These are phyloP conservation scores for Thryonomys swinderianus DNA, from an alignment of 2,113 vertebrate genomes.

Conservation along the genomic window DNA sequence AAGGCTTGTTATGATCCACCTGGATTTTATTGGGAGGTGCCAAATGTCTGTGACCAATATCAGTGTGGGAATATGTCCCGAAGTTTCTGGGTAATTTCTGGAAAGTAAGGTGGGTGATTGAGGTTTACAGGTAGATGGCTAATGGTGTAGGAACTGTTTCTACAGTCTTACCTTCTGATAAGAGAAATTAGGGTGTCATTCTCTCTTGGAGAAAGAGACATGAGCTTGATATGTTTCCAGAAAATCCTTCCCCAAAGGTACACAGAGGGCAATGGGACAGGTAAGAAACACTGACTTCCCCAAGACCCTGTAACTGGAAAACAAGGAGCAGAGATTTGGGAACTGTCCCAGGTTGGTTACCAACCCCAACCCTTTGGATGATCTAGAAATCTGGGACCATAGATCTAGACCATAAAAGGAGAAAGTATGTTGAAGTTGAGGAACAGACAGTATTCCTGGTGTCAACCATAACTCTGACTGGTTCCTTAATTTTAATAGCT, in stretches of 20 bases:
- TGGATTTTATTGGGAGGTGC: not conserved
- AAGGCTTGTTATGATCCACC: not conserved
- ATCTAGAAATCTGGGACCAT: not conserved
- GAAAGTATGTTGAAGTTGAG: not conserved
- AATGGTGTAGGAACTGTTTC: not conserved
- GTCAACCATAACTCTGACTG: not conserved
- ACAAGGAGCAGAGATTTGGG: not conserved
- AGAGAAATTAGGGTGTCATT: not conserved
- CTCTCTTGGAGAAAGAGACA: not conserved
- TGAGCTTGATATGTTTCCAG: not conserved
- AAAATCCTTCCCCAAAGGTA: not conserved
- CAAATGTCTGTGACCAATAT: too few species aligned
- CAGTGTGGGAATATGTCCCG: not conserved
- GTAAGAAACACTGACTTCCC: not conserved
- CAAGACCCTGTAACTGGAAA: not conserved
- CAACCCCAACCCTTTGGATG: not conserved
- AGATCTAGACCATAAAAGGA: too few species aligned
- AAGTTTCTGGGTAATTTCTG: not conserved
- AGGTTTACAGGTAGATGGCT: not conserved
- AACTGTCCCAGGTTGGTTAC: not conserved
- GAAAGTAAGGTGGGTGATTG: too few species aligned
- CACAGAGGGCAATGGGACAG: not conserved
- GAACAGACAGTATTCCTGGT: too few species aligned
- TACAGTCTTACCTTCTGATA: not conserved
- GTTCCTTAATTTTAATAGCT: not conserved